These are phyloP conservation scores for Agrypnus murinus DNA, from an alignment of 2,888 invertebrate genomes.

Conservation along the genomic window DNA sequence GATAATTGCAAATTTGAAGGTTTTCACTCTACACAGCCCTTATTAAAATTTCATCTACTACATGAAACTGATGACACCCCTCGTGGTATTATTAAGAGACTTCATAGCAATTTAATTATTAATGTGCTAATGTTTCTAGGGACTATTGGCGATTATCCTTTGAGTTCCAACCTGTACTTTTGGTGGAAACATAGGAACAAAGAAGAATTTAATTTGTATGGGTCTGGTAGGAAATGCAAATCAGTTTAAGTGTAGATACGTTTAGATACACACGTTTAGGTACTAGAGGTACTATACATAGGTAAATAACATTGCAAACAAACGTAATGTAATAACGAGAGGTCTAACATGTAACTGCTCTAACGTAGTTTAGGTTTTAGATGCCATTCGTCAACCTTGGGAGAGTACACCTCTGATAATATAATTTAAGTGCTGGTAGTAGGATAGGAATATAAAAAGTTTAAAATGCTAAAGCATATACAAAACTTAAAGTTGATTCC, in stretches of 20 bases:
- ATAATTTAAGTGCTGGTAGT: too few species aligned
- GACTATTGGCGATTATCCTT: not conserved
- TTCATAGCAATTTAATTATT: slow-evolving; percentile 11
- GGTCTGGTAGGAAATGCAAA: slow-evolving; percentile 16
- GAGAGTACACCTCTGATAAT: not conserved
- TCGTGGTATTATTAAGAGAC: not conserved
- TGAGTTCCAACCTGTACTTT: not conserved
- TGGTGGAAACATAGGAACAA: not conserved
- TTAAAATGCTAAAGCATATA: too few species aligned
- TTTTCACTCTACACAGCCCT: too few species aligned
- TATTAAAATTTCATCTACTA: too few species aligned
- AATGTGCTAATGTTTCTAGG: slow-evolving; percentile 3
- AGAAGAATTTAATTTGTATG: slow-evolving; percentile 16
- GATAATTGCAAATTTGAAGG: too few species aligned
- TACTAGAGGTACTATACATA: not conserved
- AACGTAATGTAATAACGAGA: not conserved
- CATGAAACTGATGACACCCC: not conserved
- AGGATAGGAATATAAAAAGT: too few species aligned
- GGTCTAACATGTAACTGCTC: not conserved
- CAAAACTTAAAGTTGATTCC: too few species aligned
- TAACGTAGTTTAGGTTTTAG: not conserved
- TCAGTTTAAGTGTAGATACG: slow-evolving; percentile 5
- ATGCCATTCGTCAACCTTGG: not conserved
- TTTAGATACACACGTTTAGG: not conserved
- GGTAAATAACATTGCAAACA: not conserved